Conservation (phyloP, 2,797 vertebrate species). For the Premnoplex brunnescens region DNA sequence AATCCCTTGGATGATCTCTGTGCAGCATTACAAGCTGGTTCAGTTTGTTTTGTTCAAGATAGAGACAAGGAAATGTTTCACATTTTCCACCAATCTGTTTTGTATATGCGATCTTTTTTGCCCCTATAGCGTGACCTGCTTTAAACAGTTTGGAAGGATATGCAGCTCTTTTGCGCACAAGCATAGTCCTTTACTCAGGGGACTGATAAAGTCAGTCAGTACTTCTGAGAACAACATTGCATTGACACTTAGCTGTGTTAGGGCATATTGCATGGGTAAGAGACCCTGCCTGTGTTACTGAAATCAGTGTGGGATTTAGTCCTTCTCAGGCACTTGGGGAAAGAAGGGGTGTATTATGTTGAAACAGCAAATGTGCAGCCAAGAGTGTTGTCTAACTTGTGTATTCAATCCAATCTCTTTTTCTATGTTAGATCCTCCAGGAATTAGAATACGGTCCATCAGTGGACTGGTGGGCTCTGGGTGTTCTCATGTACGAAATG, state of each 20-base stretch:
- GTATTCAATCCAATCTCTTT: not conserved
- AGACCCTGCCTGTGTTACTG: not conserved
- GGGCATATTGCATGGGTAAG: not conserved
- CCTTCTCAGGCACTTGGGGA: not conserved
- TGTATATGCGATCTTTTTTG: constrained; percentile 38
- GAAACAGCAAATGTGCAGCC: not conserved
- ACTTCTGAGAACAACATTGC: not conserved
- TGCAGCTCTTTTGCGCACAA: not conserved
- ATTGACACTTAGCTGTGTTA: constrained; percentile 1
- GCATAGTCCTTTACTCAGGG: constrained; percentile 31
- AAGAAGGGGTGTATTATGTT: not conserved
- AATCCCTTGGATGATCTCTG: constrained; percentile 31
- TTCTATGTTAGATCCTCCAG: constrained; percentile 86
- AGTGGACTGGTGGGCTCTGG: constrained; percentile 96
- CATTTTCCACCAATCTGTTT: constrained; percentile 64
- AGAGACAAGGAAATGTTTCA: constrained; percentile 54
- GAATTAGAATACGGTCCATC: constrained; percentile 94
- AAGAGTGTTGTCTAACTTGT: not conserved
- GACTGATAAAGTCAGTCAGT: constrained; percentile 41
- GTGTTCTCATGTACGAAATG: constrained; percentile 98
- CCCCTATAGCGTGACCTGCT: constrained; percentile 27
- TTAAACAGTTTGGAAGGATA: constrained; percentile 42
- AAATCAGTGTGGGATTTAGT: not conserved
- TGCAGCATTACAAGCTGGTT: constrained; percentile 3
- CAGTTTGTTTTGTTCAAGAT: constrained; percentile 49